These are phyloP conservation scores for Yponomeuta sedellus DNA, from an alignment of 2,888 invertebrate genomes.

Conservation along the genomic window DNA sequence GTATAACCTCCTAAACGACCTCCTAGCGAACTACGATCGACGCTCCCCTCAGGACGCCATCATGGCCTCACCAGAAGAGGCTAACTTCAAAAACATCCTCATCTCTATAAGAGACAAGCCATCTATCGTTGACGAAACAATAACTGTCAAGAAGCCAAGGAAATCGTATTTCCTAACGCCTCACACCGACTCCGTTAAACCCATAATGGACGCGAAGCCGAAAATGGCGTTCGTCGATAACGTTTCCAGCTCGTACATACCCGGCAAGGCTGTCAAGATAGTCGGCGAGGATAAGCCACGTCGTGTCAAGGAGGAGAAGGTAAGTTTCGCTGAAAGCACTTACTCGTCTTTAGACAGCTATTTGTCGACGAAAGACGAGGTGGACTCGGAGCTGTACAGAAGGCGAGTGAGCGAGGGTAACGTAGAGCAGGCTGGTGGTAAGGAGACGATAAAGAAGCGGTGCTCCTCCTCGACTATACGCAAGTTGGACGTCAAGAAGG, in stretches of 20 bases:
- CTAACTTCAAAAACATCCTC: constrained; percentile 62
- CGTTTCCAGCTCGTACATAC: constrained; percentile 64
- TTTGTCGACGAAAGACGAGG: constrained; percentile 55
- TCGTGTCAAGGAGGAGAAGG: constrained; percentile 51
- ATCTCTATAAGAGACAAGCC: constrained; percentile 63
- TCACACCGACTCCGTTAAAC: constrained; percentile 53
- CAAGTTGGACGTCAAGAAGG: constrained; percentile 42
- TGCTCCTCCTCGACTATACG: constrained; percentile 57
- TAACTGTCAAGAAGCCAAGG: constrained; percentile 51
- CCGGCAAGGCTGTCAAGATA: constrained; percentile 86
- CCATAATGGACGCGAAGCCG: constrained; percentile 47
- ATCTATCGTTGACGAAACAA: constrained; percentile 52
- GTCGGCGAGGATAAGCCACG: constrained; percentile 73
- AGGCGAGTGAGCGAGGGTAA: constrained; percentile 62
- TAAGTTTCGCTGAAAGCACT: constrained; percentile 51
- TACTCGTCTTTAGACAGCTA: constrained; percentile 74
- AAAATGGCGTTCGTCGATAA: constrained; percentile 65
- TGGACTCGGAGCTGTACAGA: constrained; percentile 48
- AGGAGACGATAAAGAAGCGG: constrained; percentile 46
- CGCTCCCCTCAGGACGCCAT: constrained; percentile 67
- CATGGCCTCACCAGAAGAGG: constrained; percentile 67
- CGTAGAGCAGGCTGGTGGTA: constrained; percentile 34
- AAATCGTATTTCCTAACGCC: constrained; percentile 58
- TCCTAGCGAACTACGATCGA: constrained; percentile 49
- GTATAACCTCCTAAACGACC: constrained; percentile 55